phyloP scores from a whole-genome alignment of 2,797 vertebrate genomes.

The Acipenser oxyrinchus region DNA sequence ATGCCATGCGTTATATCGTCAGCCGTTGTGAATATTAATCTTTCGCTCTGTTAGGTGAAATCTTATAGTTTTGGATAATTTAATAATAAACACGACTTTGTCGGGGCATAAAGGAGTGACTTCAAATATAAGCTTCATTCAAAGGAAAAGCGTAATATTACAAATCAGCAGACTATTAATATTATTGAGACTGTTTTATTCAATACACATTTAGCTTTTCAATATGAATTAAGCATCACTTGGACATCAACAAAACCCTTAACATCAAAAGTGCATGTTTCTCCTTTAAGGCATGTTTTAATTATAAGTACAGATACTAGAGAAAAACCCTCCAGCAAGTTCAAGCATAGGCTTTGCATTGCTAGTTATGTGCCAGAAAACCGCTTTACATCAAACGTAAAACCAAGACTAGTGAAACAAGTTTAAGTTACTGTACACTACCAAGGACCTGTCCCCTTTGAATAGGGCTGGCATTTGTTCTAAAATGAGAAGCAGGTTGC shows the following conservation, averaged over 20 bases:
- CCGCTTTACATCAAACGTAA: no score
- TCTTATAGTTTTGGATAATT: slow-evolving; percentile 7
- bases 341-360: neutral
- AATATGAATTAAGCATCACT: slow-evolving; percentile 47
- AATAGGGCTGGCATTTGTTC: no score
- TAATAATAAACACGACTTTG: slow-evolving; percentile 14
- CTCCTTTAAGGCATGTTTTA: slow-evolving; percentile 34
- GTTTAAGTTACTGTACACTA: no score
- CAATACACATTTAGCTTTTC: slow-evolving; percentile 37
- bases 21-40: no score
- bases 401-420: no score
- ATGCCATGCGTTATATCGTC: no score
- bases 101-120: no score
- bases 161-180: slow-evolving; percentile 34
- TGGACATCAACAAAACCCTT: slow-evolving; percentile 38
- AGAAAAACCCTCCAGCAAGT: neutral
- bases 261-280: neutral
- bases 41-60: no score
- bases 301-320: slow-evolving; percentile 26
- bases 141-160: slow-evolving; percentile 10
- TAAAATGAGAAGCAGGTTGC: no score
- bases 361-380: neutral
- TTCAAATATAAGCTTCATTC: no score
- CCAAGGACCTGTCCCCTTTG: no score
- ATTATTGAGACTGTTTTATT: slow-evolving; percentile 7